These are phyloP conservation scores for Spodoptera exigua DNA, from an alignment of 2,888 invertebrate genomes.

Conservation along the genomic window DNA sequence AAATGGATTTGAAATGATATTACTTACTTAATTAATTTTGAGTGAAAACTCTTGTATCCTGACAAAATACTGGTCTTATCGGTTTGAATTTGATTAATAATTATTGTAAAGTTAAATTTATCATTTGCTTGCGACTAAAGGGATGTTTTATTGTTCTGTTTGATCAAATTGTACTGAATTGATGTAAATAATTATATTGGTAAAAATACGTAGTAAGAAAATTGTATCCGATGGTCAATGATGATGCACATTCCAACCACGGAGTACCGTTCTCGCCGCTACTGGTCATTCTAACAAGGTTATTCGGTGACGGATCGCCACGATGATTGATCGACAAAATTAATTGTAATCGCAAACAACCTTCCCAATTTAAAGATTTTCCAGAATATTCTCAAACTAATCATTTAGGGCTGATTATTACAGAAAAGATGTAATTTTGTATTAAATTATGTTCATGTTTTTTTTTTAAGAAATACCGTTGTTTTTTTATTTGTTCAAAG, in stretches of 20 bases:
- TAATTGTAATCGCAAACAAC: conserved; percentile 10
- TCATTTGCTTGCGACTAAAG: conserved; percentile 21
- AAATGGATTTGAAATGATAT: conserved; percentile 15
- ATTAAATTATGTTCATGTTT: too few species aligned
- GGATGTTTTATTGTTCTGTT: conserved; percentile 16
- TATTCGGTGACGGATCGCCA: conserved; percentile 32
- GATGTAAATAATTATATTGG: not conserved
- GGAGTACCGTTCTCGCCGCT: conserved; percentile 30
- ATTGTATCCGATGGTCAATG: conserved; percentile 20
- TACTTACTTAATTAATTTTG: conserved; percentile 6
- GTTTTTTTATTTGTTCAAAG: too few species aligned
- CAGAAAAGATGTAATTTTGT: too few species aligned
- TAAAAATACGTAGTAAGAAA: not conserved
- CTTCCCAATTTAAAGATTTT: conserved; percentile 1
- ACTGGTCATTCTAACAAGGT: conserved; percentile 21
- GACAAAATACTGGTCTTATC: conserved; percentile 29
- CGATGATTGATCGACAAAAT: conserved; percentile 35
- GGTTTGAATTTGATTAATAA: conserved; percentile 30
- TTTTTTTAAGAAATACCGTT: too few species aligned
- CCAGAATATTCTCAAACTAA: not conserved
- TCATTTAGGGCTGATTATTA: not conserved
- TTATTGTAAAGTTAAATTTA: conserved; percentile 23
- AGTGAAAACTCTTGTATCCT: conserved; percentile 3
- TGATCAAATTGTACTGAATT: conserved; percentile 8
- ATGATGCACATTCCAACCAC: conserved; percentile 28